Conservation (phyloP, 1,140 invertebrate species). For the Megathymus violae region DNA sequence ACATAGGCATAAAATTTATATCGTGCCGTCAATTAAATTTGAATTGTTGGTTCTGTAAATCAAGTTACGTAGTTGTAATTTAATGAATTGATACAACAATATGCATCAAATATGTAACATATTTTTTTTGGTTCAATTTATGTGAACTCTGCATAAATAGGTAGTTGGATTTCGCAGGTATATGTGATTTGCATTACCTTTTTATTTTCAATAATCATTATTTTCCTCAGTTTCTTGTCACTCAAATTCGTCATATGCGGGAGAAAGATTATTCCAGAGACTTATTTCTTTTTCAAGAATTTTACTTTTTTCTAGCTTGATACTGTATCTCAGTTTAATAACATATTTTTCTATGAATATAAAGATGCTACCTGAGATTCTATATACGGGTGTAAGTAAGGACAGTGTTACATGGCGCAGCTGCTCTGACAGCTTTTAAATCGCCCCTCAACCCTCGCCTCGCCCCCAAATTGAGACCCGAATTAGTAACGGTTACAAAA, state of each 20-base stretch:
- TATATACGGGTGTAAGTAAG: slow-evolving; percentile 43
- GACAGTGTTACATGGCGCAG: slow-evolving; percentile 61
- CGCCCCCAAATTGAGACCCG: slow-evolving; percentile 77
- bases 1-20: slow-evolving; percentile 21
- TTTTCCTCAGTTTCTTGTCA: too few relatives aligned
- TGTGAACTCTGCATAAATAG: too few relatives aligned
- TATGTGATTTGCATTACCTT: too few relatives aligned
- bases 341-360: not conserved
- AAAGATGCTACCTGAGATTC: slow-evolving; percentile 37
- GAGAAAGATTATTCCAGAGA: too few relatives aligned
- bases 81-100: not conserved
- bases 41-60: slow-evolving; percentile 26
- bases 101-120: too few relatives aligned
- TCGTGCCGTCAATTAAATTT: slow-evolving; percentile 38
- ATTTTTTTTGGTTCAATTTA: too few relatives aligned
- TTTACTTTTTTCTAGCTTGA: too few relatives aligned
- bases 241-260: too few relatives aligned
- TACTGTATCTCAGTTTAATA: too few relatives aligned
- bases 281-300: too few relatives aligned
- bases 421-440: slow-evolving; percentile 79
- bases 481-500: slow-evolving; percentile 82
- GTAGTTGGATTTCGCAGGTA: too few relatives aligned
- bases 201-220: too few relatives aligned
- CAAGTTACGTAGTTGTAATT: not conserved
- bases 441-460: slow-evolving; percentile 52